These are phyloP conservation scores for Artemia franciscana DNA, from an alignment of 1,140 invertebrate genomes.

Conservation along the genomic window DNA sequence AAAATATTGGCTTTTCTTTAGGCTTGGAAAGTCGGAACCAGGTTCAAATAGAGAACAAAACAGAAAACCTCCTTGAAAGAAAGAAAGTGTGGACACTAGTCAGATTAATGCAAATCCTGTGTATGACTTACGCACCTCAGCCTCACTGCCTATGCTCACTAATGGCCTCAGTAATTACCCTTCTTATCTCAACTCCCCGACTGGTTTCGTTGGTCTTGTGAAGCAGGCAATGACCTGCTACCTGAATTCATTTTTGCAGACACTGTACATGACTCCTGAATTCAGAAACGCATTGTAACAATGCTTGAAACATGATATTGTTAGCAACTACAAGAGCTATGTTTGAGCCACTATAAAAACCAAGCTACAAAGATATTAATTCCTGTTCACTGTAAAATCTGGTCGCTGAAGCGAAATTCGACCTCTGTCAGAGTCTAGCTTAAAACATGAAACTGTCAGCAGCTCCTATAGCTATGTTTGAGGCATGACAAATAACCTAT, in stretches of 20 bases:
- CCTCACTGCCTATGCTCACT: not conserved
- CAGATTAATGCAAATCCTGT: not conserved
- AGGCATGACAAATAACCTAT: too few species aligned
- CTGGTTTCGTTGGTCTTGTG: conserved; percentile 58
- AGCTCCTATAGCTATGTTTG: too few species aligned
- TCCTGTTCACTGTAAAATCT: too few species aligned
- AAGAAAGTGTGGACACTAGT: not conserved
- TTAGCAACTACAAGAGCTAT: too few species aligned
- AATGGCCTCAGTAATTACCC: not conserved
- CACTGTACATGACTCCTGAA: conserved; percentile 82
- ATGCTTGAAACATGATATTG: too few species aligned
- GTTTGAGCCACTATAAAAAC: too few species aligned
- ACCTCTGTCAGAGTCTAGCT: too few species aligned
- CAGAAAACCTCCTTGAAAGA: not conserved
- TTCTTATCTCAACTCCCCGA: too few species aligned
- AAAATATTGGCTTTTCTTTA: not conserved
- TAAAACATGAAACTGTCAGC: too few species aligned
- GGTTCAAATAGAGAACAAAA: not conserved
- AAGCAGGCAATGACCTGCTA: conserved; percentile 91
- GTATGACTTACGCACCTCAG: not conserved
- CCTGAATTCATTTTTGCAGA: conserved; percentile 68
- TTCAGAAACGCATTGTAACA: conserved; percentile 73
- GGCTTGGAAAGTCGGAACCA: not conserved
- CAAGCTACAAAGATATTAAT: too few species aligned
- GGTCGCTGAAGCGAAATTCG: too few species aligned